Evolutionary conservation across 2,888 invertebrate species (phyloP), one percentile per base, ranked within the genome.

Genomic region (Ommatoiulus sabulosus): DNA sequence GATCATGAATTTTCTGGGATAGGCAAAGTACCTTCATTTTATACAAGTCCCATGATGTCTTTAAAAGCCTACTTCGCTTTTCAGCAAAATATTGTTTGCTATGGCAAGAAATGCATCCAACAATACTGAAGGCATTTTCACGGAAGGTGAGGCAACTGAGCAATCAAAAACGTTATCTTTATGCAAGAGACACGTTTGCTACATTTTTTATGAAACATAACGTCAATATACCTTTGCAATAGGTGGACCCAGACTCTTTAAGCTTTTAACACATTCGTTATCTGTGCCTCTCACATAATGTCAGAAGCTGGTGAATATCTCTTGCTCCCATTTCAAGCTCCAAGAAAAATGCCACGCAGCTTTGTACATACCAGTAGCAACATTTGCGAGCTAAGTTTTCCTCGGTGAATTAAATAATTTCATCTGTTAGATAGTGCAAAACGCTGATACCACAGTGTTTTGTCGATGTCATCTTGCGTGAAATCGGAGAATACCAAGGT

Each of bases 261-360:
- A 20, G n/a, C n/a, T 20, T 63, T 63, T 20, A 20, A 20, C 63
- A 20, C 63, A n/a, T 63, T 6, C 48, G 48, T 48, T 12, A 6
- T 63, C n/a, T 63, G 63, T 63, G 63, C 63, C 63, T 63, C 63
- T 63, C 63, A 63, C 63, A 63, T 63, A 63, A 63, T 63, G 63
- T 63, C 63, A 63, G 63, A 63, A 63, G 63, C 20, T 20, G 63
- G 63, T 63, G 63, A 63, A 63, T 63, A 63, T 63, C 63, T n/a
- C 63, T 63, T 5, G 63, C 63, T 63, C 63, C 17, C 20, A 63
- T 63, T 57, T 63, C n/a, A 63, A 63, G 20, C n/a, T n/a, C 63
- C 5, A 20, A 63, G 63, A 63, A n/a, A 8, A 63, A 63, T 63
- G 63, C 20, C 20, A 5, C 6, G 63, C 20, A 20, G 63, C 8